phyloP scores from a whole-genome alignment of 1,140 invertebrate genomes.

The Hycleus phaleratus region DNA sequence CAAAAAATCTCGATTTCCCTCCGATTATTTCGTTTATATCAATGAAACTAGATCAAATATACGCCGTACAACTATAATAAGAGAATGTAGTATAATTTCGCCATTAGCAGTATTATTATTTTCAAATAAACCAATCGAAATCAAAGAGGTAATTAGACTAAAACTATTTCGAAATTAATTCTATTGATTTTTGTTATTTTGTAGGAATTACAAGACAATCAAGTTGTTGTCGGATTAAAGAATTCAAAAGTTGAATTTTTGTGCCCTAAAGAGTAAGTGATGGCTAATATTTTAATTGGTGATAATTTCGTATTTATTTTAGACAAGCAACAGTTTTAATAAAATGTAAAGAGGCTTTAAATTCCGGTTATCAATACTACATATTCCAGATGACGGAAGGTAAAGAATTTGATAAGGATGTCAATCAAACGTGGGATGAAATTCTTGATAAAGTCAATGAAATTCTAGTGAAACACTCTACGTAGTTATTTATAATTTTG shows the following conservation, averaged over 20 bases:
- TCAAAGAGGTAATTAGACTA: too few species aligned
- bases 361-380: slow-evolving; percentile 26
- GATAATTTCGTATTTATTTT: slow-evolving; percentile 18
- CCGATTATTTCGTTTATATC: slow-evolving; percentile 36
- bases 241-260: slow-evolving; percentile 31
- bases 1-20: slow-evolving; percentile 26
- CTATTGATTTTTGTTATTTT: too few species aligned
- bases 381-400: slow-evolving; percentile 33
- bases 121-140: slow-evolving; percentile 19
- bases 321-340: slow-evolving; percentile 30
- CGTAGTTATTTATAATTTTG: background rate
- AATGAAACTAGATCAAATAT: slow-evolving; percentile 39
- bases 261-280: slow-evolving; percentile 30
- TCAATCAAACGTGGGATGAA: slow-evolving; percentile 26
- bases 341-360: slow-evolving; percentile 31
- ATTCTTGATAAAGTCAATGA: slow-evolving; percentile 9
- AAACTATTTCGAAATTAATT: too few species aligned
- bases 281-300: background rate
- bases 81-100: slow-evolving; percentile 37
- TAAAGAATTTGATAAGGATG: slow-evolving; percentile 19
- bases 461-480: too few species aligned
- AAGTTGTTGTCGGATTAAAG: slow-evolving; percentile 26
- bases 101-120: slow-evolving; percentile 35
- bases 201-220: slow-evolving; percentile 8
- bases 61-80: slow-evolving; percentile 32